Evolutionary conservation across 2,113 vertebrate genomes (phyloP), one percentile per base, ranked within the genome.

Genomic region (Ptychochromis oligacanthus): DNA sequence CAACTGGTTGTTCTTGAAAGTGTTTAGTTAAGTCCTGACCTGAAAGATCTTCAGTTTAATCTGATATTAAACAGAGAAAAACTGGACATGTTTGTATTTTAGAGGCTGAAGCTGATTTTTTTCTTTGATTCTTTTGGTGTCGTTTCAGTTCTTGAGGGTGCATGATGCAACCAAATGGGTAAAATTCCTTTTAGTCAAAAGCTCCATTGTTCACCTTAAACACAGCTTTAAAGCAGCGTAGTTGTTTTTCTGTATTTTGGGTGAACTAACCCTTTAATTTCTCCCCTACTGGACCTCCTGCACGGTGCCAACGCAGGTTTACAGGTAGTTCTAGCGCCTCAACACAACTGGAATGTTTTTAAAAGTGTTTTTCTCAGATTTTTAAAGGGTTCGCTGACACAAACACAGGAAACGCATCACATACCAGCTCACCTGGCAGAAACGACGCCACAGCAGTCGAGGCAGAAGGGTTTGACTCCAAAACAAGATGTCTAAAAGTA

Each of bases 381-480:
- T 67, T 88, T 86, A 87, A 83, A 87, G 84, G 79, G 77, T 60
- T 78, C 0, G 46, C 24, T 2, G 78, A 77, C 43, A 49, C 43
- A 70, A 20, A 12, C 26, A 28, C 65, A 49, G 65, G 43, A 70
- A 70, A 49, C 0, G 3, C 40, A 1, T 22, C 64, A 2, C 14
- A 26, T 14, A 0, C 64, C 38, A 46, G 38, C 65, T 72, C 79
- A 59, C 38, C 43, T 22, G 55, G 38, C 28, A 15, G 12, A 57
- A 70, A 80, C 36, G 5, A 40, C 43, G 24, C 43, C 65, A 20
- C 65, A 7, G 65, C 40, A 67, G 31, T 0, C 8, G 3, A 56
- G 0, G 24, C n/a, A 5, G 34, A 43, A 80, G 8, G 38, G 80
- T 55, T 34, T 6, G 58, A 62, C 65, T 58, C 24, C 28, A 22